These are phyloP conservation scores for Trissonchulus latispiculum DNA, from an alignment of 2,888 invertebrate genomes.

Conservation along the genomic window DNA sequence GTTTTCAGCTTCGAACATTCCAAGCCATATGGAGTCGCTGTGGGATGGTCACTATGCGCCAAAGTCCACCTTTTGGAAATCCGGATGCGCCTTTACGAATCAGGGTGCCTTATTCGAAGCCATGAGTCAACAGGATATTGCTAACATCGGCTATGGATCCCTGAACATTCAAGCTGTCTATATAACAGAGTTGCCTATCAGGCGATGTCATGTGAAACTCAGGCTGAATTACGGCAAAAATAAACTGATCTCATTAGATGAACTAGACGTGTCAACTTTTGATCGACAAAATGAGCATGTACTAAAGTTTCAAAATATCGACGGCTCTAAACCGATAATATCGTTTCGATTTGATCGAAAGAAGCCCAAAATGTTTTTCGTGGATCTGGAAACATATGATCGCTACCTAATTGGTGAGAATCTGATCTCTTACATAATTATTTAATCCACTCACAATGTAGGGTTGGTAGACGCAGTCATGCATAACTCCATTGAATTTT, in stretches of 20 bases:
- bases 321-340: slow-evolving; percentile 11
- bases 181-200: slow-evolving; percentile 4
- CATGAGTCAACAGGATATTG: not conserved
- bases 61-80: not conserved
- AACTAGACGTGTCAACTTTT: slow-evolving; percentile 14
- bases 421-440: not conserved
- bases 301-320: slow-evolving; percentile 17
- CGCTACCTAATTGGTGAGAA: not conserved
- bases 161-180: slow-evolving; percentile 15
- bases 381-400: slow-evolving; percentile 16
- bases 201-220: not conserved
- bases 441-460: too few species aligned
- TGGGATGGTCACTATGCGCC: slow-evolving; percentile 16
- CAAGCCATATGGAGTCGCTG: not conserved
- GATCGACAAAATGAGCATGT: not conserved
- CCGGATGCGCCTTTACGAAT: slow-evolving; percentile 11
- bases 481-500: too few species aligned
- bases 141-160: slow-evolving; percentile 3
- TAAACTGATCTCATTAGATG: slow-evolving; percentile 9
- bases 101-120: not conserved
- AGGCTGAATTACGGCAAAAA: slow-evolving; percentile 12
- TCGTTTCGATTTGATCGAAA: slow-evolving; percentile 15
- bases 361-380: not conserved
- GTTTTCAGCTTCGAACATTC: too few species aligned
- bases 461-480: too few species aligned